phyloP scores from a whole-genome alignment of 2,797 vertebrate species.

The Sarcophilus harrisii region DNA sequence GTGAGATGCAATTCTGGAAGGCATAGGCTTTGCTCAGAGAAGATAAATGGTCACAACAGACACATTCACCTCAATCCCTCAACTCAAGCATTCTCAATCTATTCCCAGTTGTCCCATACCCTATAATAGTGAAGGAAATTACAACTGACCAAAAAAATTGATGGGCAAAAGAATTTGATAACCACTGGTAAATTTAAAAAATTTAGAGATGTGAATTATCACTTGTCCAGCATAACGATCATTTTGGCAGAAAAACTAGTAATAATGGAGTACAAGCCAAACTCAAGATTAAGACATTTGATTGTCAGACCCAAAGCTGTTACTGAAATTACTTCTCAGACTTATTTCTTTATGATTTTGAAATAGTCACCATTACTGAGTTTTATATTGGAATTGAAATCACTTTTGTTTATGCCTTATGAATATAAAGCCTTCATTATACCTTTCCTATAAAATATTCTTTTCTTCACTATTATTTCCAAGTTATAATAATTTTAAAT shows the following conservation, averaged over 20 bases:
- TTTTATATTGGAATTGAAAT: not conserved
- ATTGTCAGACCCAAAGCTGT: not conserved
- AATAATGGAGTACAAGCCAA: not conserved
- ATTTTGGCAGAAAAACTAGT: not conserved
- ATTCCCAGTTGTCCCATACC: not conserved
- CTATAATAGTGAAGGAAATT: not conserved
- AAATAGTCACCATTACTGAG: not conserved
- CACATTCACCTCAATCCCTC: not conserved
- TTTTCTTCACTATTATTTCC: slow-evolving; percentile 35
- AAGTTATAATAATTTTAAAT: slow-evolving; percentile 59
- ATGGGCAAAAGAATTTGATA: not conserved
- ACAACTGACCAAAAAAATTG: not conserved
- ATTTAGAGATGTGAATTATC: not conserved
- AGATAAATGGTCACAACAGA: not conserved
- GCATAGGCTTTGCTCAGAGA: not conserved
- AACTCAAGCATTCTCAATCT: not conserved
- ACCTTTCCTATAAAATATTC: slow-evolving; percentile 36
- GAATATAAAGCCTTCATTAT: not conserved
- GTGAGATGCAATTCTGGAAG: not conserved
- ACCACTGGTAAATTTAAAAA: not conserved
- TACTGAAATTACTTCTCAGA: not conserved
- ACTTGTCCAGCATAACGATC: not conserved
- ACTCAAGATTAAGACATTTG: not conserved
- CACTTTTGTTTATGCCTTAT: not conserved
- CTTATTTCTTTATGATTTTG: not conserved